These are phyloP conservation scores for Drosophila melanogaster DNA, from an alignment of 1,140 invertebrate genomes.

Conservation along the genomic window Release_6_plus_ISO1_MT NT_033779.5:15337001-15337500, in stretches of 20 bases:
- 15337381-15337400: neutral
- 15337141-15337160: slow-evolving; percentile 34
- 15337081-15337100: slow-evolving; percentile 82
- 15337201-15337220: slow-evolving; percentile 28
- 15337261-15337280: slow-evolving; percentile 84
- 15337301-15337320: slow-evolving; percentile 34
- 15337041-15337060: slow-evolving; percentile 67
- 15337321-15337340: slow-evolving; percentile 57
- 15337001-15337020: slow-evolving; percentile 31
- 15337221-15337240: slow-evolving; percentile 32
- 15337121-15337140: slow-evolving; percentile 31
- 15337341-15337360: slow-evolving; percentile 30
- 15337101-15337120: slow-evolving; percentile 79
- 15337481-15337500: too few species aligned
- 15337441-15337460: too few species aligned
- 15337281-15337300: slow-evolving; percentile 67
- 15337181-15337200: slow-evolving; percentile 14
- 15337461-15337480: too few species aligned
- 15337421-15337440: too few species aligned
- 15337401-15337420: neutral
- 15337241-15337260: slow-evolving; percentile 68
- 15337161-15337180: slow-evolving; percentile 37
- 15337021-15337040: slow-evolving; percentile 61
- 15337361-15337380: neutral
- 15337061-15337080: slow-evolving; percentile 44